These are phyloP conservation scores for Archips xylosteana DNA, from an alignment of 2,888 invertebrate species.

Conservation along the genomic window DNA sequence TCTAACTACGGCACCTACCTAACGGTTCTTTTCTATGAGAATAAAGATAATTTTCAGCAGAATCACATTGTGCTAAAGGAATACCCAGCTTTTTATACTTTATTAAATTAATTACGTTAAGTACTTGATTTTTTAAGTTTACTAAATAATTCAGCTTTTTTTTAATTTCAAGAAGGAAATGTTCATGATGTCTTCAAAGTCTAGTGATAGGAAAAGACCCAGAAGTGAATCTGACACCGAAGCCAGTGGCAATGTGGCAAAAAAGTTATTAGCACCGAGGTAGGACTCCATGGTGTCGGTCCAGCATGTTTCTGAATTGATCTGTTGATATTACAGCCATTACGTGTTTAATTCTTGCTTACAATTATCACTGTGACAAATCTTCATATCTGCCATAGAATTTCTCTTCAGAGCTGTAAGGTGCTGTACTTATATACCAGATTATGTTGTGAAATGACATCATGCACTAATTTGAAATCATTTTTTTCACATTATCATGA, in stretches of 20 bases:
- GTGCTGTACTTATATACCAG: not conserved
- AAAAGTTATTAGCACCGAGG: slow-evolving; percentile 69
- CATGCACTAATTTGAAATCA: not conserved
- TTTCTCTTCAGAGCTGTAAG: not conserved
- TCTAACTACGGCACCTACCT: not conserved
- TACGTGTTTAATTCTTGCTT: slow-evolving; percentile 2
- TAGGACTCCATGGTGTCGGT: slow-evolving; percentile 50
- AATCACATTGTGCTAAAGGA: not conserved
- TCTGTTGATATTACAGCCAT: not conserved
- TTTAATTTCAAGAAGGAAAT: slow-evolving; percentile 36
- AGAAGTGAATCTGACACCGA: slow-evolving; percentile 67
- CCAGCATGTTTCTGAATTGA: slow-evolving; percentile 37
- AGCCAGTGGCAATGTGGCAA: slow-evolving; percentile 64
- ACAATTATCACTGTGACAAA: not conserved
- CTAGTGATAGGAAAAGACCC: slow-evolving; percentile 62
- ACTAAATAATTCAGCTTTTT: slow-evolving; percentile 4
- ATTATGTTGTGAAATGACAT: not conserved
- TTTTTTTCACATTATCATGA: not conserved
- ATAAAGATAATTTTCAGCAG: not conserved
- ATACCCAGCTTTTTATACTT: not conserved
- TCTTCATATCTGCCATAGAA: not conserved
- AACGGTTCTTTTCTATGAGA: not conserved
- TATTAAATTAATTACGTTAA: not conserved
- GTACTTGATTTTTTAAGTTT: not conserved
- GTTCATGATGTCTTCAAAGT: slow-evolving; percentile 51